Evolutionary conservation across 2,113 vertebrate genomes (phyloP).

Genomic region (Erinaceus europaeus): DNA sequence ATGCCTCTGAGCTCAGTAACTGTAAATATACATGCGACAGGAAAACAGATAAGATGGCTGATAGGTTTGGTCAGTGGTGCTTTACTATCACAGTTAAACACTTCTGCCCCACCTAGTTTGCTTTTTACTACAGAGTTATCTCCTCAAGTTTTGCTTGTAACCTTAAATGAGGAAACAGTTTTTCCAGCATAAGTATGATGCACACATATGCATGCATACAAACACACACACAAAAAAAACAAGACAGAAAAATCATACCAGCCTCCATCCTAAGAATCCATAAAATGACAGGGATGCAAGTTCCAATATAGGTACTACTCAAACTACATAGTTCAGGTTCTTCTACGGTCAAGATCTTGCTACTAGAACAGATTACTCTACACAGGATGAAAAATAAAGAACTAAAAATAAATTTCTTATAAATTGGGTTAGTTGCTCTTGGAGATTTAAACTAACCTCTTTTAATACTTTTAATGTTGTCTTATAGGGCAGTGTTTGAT

Average conservation of each 20-base stretch:
- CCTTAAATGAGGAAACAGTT: background rate
- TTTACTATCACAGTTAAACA: background rate
- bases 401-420: background rate
- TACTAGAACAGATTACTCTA: background rate
- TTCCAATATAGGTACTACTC: background rate
- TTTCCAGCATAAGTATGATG: background rate
- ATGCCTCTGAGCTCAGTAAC: background rate
- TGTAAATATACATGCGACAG: background rate
- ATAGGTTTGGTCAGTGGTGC: background rate
- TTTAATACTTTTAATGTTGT: background rate
- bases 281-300: background rate
- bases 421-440: background rate
- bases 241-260: background rate
- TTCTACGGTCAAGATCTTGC: background rate
- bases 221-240: background rate
- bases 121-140: background rate
- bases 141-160: constrained; percentile 1
- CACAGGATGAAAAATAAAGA: background rate
- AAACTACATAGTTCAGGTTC: background rate
- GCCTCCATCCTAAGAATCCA: background rate
- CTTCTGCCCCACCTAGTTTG: background rate
- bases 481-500: no score
- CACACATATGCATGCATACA: background rate
- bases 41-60: background rate
- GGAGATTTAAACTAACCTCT: background rate